These are phyloP conservation scores for Actinemys pallida DNA, from an alignment of 2,113 vertebrate species.

Conservation along the genomic window DNA sequence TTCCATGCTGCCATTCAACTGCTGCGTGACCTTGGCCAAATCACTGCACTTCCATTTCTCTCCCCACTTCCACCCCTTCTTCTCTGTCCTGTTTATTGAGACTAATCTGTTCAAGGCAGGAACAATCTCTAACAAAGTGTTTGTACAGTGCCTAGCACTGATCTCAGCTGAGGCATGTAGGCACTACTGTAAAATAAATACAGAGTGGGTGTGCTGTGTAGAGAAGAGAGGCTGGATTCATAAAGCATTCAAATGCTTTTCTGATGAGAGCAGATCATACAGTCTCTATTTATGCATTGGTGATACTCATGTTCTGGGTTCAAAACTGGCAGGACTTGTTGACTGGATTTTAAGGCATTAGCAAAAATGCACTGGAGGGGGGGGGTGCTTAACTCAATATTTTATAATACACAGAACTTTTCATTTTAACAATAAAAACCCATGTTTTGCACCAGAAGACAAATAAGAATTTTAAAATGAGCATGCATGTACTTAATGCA, in stretches of 20 bases:
- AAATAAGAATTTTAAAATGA: neutral
- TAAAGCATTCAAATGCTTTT: neutral
- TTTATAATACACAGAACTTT: neutral
- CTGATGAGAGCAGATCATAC: neutral
- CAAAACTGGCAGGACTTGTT: neutral
- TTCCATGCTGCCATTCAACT: neutral
- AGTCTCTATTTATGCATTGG: neutral
- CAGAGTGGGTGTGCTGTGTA: neutral
- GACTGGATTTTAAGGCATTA: neutral
- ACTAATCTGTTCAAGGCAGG: neutral
- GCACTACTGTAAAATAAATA: neutral
- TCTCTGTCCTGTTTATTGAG: neutral
- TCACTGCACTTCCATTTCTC: neutral
- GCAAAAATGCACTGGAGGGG: neutral
- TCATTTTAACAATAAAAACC: neutral
- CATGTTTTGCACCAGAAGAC: neutral
- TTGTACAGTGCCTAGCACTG: neutral
- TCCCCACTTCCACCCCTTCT: too few relatives aligned
- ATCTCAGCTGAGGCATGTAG: neutral
- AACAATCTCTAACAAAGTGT: fast-evolving
- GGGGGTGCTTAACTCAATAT: neutral
- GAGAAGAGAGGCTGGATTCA: neutral
- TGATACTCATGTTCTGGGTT: neutral
- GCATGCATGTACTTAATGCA: neutral
- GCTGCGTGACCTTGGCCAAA: fast-evolving